phyloP scores from a whole-genome alignment of 2,888 invertebrate genomes.

The Acanthoscelides obtectus region DNA sequence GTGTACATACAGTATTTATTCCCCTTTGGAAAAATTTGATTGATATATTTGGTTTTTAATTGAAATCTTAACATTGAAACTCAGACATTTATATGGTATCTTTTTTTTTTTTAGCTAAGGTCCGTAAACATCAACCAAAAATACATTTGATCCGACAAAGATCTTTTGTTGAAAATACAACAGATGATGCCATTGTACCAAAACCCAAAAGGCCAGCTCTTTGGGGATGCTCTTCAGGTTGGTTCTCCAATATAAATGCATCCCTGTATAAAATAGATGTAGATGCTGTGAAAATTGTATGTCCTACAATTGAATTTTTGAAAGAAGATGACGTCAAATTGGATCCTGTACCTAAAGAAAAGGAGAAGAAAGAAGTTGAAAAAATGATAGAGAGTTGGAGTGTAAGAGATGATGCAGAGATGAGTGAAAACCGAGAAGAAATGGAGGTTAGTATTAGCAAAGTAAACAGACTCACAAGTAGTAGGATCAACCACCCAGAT shows the following conservation, averaged over 20 bases:
- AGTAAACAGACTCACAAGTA: background rate
- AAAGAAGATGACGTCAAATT: constrained; percentile 41
- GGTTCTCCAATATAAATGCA: constrained; percentile 13
- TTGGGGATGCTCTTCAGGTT: constrained; percentile 21
- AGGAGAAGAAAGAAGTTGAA: constrained; percentile 24
- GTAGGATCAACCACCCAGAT: background rate
- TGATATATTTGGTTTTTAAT: too few species aligned
- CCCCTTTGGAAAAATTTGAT: too few species aligned
- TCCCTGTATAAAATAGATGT: constrained; percentile 28
- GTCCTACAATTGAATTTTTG: constrained; percentile 37
- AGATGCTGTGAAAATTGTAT: constrained; percentile 37
- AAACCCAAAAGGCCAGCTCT: background rate
- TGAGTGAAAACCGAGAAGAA: constrained; percentile 28
- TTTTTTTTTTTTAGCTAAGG: constrained; percentile 3
- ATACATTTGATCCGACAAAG: constrained; percentile 14
- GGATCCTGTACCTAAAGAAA: constrained; percentile 28
- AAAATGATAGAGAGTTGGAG: constrained; percentile 23
- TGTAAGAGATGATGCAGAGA: constrained; percentile 23
- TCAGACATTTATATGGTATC: background rate
- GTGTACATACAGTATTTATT: too few species aligned
- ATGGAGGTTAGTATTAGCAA: constrained; percentile 7
- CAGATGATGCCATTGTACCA: background rate
- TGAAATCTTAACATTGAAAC: too few species aligned
- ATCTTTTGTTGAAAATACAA: constrained; percentile 2
- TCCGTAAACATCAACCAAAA: constrained; percentile 5